Percentiles rank a stretch among this genome's conserved stretches.
These are phyloP conservation scores for Solenodon paradoxus DNA, from an alignment of 2,113 vertebrate species.

Conservation along the genomic window DNA sequence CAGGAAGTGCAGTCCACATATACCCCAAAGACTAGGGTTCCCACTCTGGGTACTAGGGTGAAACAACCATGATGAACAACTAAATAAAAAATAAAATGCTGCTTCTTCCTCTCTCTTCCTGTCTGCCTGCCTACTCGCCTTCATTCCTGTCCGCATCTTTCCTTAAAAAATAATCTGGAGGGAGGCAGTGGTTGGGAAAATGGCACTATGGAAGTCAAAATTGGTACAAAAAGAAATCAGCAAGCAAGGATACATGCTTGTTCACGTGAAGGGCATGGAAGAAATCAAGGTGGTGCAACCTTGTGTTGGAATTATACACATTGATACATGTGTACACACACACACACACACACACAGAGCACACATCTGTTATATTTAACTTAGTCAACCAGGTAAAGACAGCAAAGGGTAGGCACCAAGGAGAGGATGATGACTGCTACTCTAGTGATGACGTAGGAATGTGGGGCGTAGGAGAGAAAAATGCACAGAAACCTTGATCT, in stretches of 20 bases:
- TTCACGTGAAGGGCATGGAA: background rate
- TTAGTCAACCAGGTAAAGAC: slow-evolving; percentile 7
- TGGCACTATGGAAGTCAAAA: background rate
- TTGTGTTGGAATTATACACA: slow-evolving; percentile 13
- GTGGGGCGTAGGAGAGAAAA: background rate
- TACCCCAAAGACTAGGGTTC: too few species aligned
- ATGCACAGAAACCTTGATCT: background rate
- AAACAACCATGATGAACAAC: too few species aligned
- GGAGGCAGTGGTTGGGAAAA: background rate
- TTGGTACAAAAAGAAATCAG: background rate
- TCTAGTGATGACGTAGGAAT: background rate
- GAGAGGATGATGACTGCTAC: background rate
- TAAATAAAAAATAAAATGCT: too few species aligned
- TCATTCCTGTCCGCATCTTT: too few species aligned
- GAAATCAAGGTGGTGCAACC: background rate
- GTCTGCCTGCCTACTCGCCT: too few species aligned
- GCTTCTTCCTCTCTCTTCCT: too few species aligned
- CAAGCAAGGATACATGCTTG: background rate
- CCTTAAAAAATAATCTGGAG: too few species aligned
- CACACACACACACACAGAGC: background rate
- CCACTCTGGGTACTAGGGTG: too few species aligned
- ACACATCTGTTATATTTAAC: background rate
- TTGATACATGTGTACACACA: background rate
- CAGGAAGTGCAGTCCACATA: too few species aligned
- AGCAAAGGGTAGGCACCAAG: background rate